phyloP scores from a whole-genome alignment of 2,888 invertebrate species.

The Pocota personata region DNA sequence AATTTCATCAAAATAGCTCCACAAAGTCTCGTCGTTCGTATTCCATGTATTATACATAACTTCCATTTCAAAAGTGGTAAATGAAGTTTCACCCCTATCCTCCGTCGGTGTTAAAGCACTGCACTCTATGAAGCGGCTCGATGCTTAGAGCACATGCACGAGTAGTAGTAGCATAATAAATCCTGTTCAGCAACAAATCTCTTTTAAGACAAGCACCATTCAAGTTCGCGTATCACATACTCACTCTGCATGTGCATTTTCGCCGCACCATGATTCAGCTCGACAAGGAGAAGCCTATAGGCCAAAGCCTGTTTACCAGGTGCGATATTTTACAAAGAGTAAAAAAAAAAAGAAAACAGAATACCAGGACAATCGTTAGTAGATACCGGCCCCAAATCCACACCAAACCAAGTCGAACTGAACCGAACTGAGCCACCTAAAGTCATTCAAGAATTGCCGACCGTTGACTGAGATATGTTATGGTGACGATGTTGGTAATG shows the following conservation, averaged over 20 bases:
- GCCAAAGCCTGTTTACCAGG: constrained; percentile 66
- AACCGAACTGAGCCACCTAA: constrained; percentile 16
- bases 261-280: constrained; percentile 36
- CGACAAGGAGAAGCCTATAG: constrained; percentile 28
- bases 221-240: constrained; percentile 64
- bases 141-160: constrained; percentile 12
- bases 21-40: constrained; percentile 51
- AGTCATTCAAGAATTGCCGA: constrained; percentile 39
- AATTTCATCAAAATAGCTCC: constrained; percentile 52
- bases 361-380: constrained; percentile 54
- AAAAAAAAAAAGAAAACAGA: background rate
- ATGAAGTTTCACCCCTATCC: constrained; percentile 34
- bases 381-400: constrained; percentile 9
- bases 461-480: constrained; percentile 25
- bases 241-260: constrained; percentile 35
- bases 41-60: background rate
- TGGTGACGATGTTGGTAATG: constrained; percentile 50
- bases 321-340: constrained; percentile 67
- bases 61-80: constrained; percentile 27
- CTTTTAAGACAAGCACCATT: constrained; percentile 68
- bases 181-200: constrained; percentile 71
- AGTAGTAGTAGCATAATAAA: constrained; percentile 53
- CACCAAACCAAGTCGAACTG: constrained; percentile 15
- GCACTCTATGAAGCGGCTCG: constrained; percentile 15
- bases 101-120: constrained; percentile 1